phyloP scores from a whole-genome alignment of 2,113 vertebrate genomes.

The Zosterops borbonicus region DNA sequence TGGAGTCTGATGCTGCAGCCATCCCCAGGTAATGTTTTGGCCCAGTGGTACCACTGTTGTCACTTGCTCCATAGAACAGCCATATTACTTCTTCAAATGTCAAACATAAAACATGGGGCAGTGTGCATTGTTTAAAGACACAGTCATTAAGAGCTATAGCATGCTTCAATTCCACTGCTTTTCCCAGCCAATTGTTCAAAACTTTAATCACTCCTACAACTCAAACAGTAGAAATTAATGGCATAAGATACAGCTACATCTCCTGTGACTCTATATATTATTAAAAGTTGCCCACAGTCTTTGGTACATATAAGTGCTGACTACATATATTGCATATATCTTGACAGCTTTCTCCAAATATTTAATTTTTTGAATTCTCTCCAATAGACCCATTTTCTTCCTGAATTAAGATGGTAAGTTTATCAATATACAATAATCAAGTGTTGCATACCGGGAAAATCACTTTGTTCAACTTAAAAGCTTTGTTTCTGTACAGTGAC shows the following conservation, averaged over 20 bases:
- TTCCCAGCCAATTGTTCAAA: background rate
- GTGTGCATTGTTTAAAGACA: background rate
- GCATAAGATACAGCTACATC: background rate
- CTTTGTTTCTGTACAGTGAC: background rate
- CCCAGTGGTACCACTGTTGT: background rate
- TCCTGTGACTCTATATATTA: background rate
- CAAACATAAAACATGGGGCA: background rate
- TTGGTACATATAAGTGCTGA: background rate
- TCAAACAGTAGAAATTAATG: background rate
- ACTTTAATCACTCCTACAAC: background rate
- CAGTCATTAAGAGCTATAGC: background rate
- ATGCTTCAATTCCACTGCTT: background rate
- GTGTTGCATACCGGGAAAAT: background rate
- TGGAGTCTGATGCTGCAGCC: background rate
- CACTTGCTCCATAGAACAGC: background rate
- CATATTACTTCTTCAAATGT: background rate
- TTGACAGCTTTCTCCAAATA: background rate
- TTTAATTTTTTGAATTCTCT: slow-evolving; percentile 6
- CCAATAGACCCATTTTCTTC: background rate
- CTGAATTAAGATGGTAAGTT: background rate
- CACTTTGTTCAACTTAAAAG: background rate
- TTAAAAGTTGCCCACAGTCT: background rate
- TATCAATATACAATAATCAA: background rate
- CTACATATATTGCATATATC: rapidly evolving
- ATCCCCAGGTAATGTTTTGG: background rate